phyloP scores from a whole-genome alignment of 2,888 invertebrate genomes.

The Ecdyonurus torrentis region DNA sequence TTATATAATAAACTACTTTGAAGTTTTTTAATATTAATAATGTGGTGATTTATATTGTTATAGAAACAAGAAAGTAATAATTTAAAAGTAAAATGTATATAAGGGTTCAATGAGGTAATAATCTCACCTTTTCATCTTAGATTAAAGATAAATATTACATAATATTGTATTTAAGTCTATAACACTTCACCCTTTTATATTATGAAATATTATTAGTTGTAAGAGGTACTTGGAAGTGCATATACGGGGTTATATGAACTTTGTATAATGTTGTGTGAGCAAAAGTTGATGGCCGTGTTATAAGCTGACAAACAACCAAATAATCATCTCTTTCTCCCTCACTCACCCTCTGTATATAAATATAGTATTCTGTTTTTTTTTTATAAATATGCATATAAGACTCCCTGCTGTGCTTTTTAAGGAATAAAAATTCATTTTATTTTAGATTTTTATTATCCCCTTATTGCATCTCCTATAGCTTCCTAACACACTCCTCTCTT shows the following conservation, averaged over 20 bases:
- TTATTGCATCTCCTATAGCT: no score
- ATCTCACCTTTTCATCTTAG: not conserved
- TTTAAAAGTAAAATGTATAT: not conserved
- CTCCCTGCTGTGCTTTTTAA: conserved; percentile 3
- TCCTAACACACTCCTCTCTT: not conserved
- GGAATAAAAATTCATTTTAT: not conserved
- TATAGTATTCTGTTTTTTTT: not conserved
- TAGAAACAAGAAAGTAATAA: not conserved
- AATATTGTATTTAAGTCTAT: not conserved
- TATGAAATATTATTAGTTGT: not conserved
- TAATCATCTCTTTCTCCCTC: not conserved
- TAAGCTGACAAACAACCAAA: not conserved
- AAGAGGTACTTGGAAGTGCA: not conserved
- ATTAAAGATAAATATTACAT: not conserved
- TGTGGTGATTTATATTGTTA: not conserved
- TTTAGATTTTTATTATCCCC: not conserved
- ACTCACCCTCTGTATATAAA: not conserved
- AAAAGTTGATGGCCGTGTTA: not conserved
- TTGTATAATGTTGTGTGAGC: no score
- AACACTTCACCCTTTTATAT: not conserved
- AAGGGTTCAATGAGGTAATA: no score
- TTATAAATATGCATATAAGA: not conserved
- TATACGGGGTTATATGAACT: no score
- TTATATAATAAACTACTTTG: no score
- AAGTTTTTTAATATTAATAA: not conserved